Evolutionary conservation across 1,140 invertebrate genomes (phyloP).

Genomic region (Penaeus vannamei): DNA sequence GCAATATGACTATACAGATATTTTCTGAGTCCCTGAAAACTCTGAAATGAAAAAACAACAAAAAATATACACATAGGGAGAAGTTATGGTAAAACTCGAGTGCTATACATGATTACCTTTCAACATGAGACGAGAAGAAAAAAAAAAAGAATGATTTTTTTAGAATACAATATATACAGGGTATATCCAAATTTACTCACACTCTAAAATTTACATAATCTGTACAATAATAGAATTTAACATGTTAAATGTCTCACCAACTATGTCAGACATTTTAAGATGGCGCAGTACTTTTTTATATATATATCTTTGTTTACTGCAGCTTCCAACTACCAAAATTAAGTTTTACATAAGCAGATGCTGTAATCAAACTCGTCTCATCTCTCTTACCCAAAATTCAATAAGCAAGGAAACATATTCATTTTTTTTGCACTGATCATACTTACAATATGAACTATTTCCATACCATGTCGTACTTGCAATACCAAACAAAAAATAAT

Average conservation of each 20-base stretch:
- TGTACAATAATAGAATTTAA: constrained; percentile 44
- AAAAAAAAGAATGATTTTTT: neutral
- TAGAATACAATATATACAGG: constrained; percentile 51
- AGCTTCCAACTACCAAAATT: too few species aligned
- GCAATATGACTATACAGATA: too few species aligned
- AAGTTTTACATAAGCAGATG: too few species aligned
- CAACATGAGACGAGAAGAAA: constrained; percentile 42
- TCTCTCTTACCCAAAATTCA: too few species aligned
- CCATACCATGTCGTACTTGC: too few species aligned
- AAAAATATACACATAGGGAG: constrained; percentile 42
- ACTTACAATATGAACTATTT: too few species aligned
- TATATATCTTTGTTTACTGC: too few species aligned
- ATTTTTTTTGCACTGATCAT: too few species aligned
- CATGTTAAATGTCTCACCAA: constrained; percentile 1
- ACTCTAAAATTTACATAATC: constrained; percentile 49
- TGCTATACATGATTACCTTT: constrained; percentile 48
- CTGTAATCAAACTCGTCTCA: too few species aligned
- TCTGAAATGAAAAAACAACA: neutral
- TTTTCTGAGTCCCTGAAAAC: neutral
- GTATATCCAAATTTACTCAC: constrained; percentile 49
- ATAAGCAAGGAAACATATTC: too few species aligned
- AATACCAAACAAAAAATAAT: too few species aligned
- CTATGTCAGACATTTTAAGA: neutral
- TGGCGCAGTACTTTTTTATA: too few species aligned
- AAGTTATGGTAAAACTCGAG: constrained; percentile 40